Base-by-base conservation (phyloP, 2,113 vertebrate genomes). In the Cynocephalus volans region DNA sequence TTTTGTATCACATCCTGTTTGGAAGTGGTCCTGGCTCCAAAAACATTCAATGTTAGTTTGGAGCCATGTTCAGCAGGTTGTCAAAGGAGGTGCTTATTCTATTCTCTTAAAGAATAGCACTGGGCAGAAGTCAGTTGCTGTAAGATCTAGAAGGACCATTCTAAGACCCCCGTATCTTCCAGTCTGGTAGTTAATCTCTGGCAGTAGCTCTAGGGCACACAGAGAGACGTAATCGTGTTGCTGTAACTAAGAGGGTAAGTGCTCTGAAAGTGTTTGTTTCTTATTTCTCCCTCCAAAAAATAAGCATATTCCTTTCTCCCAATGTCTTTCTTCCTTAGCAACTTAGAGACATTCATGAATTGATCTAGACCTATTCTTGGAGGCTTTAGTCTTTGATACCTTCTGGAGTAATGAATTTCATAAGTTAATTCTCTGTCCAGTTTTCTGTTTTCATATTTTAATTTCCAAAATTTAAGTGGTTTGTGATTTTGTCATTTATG, bases 371-470 rank as follows among this genome's bases (percentile, higher is more conserved):
- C 60, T 84, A 8, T 75, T 88, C 54, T 52, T 92, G 18, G 80
- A 80, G 36, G 8, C n/a, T 90, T 85, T 62, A 85, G 14, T n/a
- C 17, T 84, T n/a, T 52, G 21, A 58, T 70, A 58, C 36, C 21
- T 60, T 88, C 50, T 69, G 11, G 52, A 14, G n/a, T 94, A 56
- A 72, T 80, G 1, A 18, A 15, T 85, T 90, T 88, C 19, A 33
- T 80, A 45, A 58, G 5, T 90, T 90, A 62, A 67, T 89, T 88
- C 41, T 91, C 9, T 41, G 19, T 96, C 21, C 12, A 48, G 14
- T 81, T 92, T 88, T 96, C 24, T 81, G 33, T 88, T 85, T 92
- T 93, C 28, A 90, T 45, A 26, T 83, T 88, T 94, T 93, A 50
- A 88, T 93, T 95, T 97, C 41, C 24, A 82, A 65, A 62, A 19